phyloP scores from a whole-genome alignment of 1,140 invertebrate genomes.

The Brachionus paranguensis region DNA sequence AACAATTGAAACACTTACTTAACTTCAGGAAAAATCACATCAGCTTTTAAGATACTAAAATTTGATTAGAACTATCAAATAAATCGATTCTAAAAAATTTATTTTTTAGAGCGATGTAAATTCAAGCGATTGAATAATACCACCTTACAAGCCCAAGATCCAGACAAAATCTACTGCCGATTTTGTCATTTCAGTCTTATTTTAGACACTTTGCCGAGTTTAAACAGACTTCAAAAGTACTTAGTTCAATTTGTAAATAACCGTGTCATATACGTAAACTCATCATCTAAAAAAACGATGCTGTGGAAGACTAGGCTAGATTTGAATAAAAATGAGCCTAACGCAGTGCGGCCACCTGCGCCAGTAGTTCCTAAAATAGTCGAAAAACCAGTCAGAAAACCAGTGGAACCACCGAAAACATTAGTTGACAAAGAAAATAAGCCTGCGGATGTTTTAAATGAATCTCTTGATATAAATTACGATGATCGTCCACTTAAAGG shows the following conservation, averaged over 20 bases:
- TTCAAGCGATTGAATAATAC: background rate
- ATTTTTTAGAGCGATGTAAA: conserved; percentile 17
- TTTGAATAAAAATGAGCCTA: background rate
- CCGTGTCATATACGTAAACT: conserved; percentile 39
- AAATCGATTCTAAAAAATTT: background rate
- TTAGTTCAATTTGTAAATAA: conserved; percentile 39
- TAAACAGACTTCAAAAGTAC: conserved; percentile 15
- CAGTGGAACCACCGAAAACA: background rate
- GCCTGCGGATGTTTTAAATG: background rate
- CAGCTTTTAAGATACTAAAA: too few species aligned
- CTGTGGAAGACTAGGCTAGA: conserved; percentile 14
- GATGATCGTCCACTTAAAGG: background rate
- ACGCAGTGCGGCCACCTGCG: background rate
- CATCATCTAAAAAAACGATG: conserved; percentile 33
- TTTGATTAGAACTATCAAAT: background rate
- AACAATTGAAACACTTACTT: too few species aligned
- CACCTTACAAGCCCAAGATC: background rate
- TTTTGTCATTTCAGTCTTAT: conserved; percentile 32
- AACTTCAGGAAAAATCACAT: too few species aligned
- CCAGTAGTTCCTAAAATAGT: background rate
- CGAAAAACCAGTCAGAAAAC: background rate
- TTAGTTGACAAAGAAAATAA: background rate
- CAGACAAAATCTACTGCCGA: conserved; percentile 13
- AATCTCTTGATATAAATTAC: background rate
- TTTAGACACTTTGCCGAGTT: conserved; percentile 20